Percentiles rank a stretch among this genome's conserved stretches.
Conservation (phyloP, 2,888 invertebrate species). For the Chymomyza caudatula region DNA sequence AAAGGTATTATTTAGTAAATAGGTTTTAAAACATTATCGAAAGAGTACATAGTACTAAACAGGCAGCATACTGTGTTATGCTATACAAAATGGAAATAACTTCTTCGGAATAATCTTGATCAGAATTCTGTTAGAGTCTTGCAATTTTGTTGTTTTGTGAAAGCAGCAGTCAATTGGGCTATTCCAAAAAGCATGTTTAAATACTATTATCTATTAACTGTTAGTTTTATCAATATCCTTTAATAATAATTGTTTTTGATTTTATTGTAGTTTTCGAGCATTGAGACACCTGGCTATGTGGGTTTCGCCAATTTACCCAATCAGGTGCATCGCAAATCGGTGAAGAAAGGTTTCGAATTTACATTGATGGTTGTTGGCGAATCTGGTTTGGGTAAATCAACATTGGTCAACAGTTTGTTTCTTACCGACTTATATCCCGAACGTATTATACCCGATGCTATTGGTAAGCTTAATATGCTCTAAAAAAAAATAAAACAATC, state of each 20-base stretch:
- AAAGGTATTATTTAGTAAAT: no score
- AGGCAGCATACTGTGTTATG: no score
- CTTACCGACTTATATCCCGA: slow-evolving; percentile 97
- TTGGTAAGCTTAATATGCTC: slow-evolving; percentile 81
- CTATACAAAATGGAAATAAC: no score
- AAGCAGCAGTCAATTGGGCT: no score
- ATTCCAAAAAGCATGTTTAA: neutral
- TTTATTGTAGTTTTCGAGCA: slow-evolving; percentile 85
- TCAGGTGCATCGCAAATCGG: slow-evolving; percentile 97
- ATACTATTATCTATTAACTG: no score
- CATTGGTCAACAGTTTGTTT: slow-evolving; percentile 95
- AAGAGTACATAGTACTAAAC: no score
- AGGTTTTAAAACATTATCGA: no score
- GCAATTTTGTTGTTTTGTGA: no score
- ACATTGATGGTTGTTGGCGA: slow-evolving; percentile 97
- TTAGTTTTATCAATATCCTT: no score
- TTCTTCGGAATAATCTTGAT: no score
- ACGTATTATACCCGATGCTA: slow-evolving; percentile 90
- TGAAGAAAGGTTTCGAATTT: slow-evolving; percentile 98
- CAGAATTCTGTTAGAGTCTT: no score
- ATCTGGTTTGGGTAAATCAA: slow-evolving; percentile 95
- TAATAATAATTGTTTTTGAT: slow-evolving; percentile 8
- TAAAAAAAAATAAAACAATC: slow-evolving; percentile 1
- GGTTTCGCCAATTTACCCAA: slow-evolving; percentile 92
- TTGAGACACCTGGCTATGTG: slow-evolving; percentile 91